Percentiles rank a stretch among this genome's conserved stretches.
Evolutionary conservation across 1,140 invertebrate genomes (phyloP).

Genomic region (Papilio xuthus): DNA sequence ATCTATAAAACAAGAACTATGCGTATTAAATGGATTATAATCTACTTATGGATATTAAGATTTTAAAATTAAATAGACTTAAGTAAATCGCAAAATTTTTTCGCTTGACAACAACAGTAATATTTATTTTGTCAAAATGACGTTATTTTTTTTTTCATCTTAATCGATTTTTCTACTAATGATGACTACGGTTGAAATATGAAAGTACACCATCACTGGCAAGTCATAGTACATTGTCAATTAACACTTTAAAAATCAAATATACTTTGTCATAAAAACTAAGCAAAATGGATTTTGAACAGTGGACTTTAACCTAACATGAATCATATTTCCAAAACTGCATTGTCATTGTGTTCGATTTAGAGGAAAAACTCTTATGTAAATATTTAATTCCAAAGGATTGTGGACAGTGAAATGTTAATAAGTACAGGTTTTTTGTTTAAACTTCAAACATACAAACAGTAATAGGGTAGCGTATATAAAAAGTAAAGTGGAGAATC

Average conservation of each 20-base stretch:
- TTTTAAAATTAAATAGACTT: background rate
- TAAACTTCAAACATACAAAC: too few relatives aligned
- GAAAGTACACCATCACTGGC: background rate
- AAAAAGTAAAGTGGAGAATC: too few relatives aligned
- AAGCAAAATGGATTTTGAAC: background rate
- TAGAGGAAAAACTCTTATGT: background rate
- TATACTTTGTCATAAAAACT: background rate
- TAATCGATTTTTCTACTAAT: conserved; percentile 2
- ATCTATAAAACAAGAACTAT: too few relatives aligned
- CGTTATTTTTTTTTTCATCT: background rate
- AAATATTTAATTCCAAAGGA: too few relatives aligned
- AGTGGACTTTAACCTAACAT: background rate
- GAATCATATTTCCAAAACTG: background rate
- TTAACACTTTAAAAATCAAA: background rate
- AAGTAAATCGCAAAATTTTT: background rate
- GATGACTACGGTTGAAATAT: background rate
- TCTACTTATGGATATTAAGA: too few relatives aligned
- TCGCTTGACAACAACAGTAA: background rate
- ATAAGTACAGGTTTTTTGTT: too few relatives aligned
- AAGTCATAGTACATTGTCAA: background rate
- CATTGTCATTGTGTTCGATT: background rate
- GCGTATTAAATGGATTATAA: too few relatives aligned
- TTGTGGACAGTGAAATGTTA: too few relatives aligned
- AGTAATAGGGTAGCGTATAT: too few relatives aligned
- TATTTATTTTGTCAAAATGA: background rate